Evolutionary conservation across 2,888 invertebrate genomes (phyloP).

Genomic region (Nemapogon koenigi): DNA sequence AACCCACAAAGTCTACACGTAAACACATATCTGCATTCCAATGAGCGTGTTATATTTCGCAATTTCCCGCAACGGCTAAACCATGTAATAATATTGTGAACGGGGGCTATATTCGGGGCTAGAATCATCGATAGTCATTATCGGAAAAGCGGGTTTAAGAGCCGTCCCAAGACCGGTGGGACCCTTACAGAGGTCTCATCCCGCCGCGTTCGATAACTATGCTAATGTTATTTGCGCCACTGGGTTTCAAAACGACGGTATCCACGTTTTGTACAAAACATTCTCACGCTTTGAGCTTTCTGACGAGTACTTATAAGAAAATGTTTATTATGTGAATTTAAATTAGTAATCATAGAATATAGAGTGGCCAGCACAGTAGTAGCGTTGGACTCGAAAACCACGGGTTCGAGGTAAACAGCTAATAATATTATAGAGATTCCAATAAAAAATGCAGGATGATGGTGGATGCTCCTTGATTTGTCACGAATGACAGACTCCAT

Average conservation of each 20-base stretch:
- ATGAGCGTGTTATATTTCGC: slow-evolving; percentile 43
- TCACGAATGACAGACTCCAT: no score
- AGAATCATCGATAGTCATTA: slow-evolving; percentile 64
- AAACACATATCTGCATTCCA: slow-evolving; percentile 40
- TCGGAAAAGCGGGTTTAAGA: slow-evolving; percentile 61
- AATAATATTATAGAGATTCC: no score
- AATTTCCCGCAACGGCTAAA: slow-evolving; percentile 48
- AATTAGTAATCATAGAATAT: no score
- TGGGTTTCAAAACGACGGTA: slow-evolving; percentile 50
- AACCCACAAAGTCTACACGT: slow-evolving; percentile 22
- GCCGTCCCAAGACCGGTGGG: slow-evolving; percentile 50
- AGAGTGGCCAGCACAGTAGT: no score
- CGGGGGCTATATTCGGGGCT: slow-evolving; percentile 39
- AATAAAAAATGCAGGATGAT: no score
- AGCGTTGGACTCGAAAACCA: no score
- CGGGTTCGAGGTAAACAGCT: no score
- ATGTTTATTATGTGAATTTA: no score
- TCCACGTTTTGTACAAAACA: no score
- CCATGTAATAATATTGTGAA: slow-evolving; percentile 60
- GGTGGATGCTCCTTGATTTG: no score
- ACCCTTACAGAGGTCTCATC: slow-evolving; percentile 60
- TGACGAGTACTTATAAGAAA: no score
- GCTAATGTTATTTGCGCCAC: slow-evolving; percentile 63
- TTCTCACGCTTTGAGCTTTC: no score
- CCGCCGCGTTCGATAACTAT: slow-evolving; percentile 61